These are phyloP conservation scores for Brachionichthys hirsutus DNA, from an alignment of 2,113 vertebrate genomes.

Conservation along the genomic window DNA sequence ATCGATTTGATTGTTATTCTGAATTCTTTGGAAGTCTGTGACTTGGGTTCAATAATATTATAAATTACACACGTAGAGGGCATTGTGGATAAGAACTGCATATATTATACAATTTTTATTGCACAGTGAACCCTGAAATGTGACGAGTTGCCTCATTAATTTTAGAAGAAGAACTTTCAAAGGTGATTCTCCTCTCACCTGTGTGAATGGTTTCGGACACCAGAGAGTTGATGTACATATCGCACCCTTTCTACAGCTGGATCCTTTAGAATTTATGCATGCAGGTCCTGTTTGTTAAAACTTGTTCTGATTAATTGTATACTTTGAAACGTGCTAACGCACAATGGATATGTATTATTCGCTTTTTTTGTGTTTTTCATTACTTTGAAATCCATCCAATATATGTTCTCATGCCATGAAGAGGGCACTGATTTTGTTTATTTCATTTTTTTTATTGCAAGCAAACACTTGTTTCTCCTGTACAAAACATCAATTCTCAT, in stretches of 20 bases:
- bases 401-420: constrained; percentile 62
- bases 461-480: constrained; percentile 74
- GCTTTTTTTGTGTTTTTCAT: constrained; percentile 78
- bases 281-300: constrained; percentile 76
- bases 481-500: constrained; percentile 81
- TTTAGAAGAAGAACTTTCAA: constrained; percentile 48
- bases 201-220: constrained; percentile 58
- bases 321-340: constrained; percentile 71
- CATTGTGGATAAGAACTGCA: constrained; percentile 71
- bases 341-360: constrained; percentile 77
- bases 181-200: constrained; percentile 48
- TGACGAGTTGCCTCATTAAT: constrained; percentile 60
- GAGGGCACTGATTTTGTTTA: constrained; percentile 68
- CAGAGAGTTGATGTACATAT: constrained; percentile 76
- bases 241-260: constrained; percentile 69
- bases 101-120: constrained; percentile 82
- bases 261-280: constrained; percentile 74
- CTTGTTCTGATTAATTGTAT: constrained; percentile 79
- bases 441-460: constrained; percentile 56
- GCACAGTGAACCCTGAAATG: constrained; percentile 49
- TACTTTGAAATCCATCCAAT: constrained; percentile 78
- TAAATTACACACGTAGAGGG: constrained; percentile 53
- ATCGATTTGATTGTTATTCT: constrained; percentile 74
- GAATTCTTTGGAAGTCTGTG: constrained; percentile 74
- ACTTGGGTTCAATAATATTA: constrained; percentile 63